Evolutionary conservation across 2,888 invertebrate genomes (phyloP), one percentile per base, ranked within the genome.

Genomic region (Cancer borealis): DNA sequence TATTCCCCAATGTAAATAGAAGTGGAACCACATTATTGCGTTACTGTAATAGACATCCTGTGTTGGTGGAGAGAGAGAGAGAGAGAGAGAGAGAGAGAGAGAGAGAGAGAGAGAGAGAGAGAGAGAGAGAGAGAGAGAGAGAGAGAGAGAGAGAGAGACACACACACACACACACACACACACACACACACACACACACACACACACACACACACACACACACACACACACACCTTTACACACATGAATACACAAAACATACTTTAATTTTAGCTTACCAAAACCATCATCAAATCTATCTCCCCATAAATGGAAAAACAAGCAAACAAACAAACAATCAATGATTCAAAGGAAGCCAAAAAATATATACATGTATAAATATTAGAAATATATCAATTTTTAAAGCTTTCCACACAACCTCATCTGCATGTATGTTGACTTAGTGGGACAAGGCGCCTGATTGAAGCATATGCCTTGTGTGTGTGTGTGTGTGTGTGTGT

Each of bases 1-100:
- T 46, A 89, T 89, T 89, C 49, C 89, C 30, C n/a, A 49, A 90
- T 90, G 90, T 26, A 90, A 90, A 90, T 90, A 90, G 47, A 88
- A 88, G 90, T 90, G 90, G 47, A 12, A 90, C 90, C 90, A 49
- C 90, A 90, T 49, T 90, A 90, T 49, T 90, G 90, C 54, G 30
- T 90, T 90, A 54, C 17, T 4, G 21, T 30, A 39, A 30, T n/a
- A 54, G 46, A 54, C 26, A 30, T 21, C 14, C 30, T 26, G 90
- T 46, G 90, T 49, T 49, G 90, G 26, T 90, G 49, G 88, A 3
- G 79, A 26, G 73, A 73, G 73, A 73, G 73, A 73, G n/a, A 73
- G 73, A n/a, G 73, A 66, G 66, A 66, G 66, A 66, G 10, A 66
- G 66, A 2, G 66, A 66, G 66, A 66, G 66, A 66, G 66, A 66